Base-by-base conservation (phyloP, 2,113 vertebrate species). In the Mugil cephalus region DNA sequence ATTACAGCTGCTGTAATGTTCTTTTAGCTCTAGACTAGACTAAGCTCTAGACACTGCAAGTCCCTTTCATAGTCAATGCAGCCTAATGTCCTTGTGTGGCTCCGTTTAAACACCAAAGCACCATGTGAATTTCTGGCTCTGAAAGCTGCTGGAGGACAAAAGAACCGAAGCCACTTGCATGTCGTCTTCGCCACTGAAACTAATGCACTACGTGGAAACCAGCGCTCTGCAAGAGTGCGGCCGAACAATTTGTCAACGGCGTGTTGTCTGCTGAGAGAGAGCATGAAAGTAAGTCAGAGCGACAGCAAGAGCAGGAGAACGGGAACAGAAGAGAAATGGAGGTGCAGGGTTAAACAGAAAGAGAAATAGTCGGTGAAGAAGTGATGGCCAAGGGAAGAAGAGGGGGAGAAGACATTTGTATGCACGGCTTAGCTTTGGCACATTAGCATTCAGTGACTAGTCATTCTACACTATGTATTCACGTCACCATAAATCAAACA, bases 391-490 rank as follows among this genome's bases (percentile, higher is more conserved):
- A 66, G 54, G 19, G 9, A 15, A 65, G 65, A 46, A n/a, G n/a
- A n/a, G n/a, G n/a, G 30, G 24, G 47, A 60, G 42, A 58, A 64
- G 50, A 64, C 72, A 86, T 93, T 89, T 81, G 79, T 78, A 93
- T 92, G 88, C 93, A 64, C 61, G 61, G 53, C 82, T 74, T 69
- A 55, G 48, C 84, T 80, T 63, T 66, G 65, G 82, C 60, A 36
- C 83, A 88, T 89, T 88, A 92, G 84, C 81, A 87, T 84, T 90
- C 89, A 81, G 87, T 59, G 83, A 79, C 82, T 69, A 68, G 70
- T 83, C 59, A 64, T 76, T 76, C 83, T 87, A 68, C 69, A 56
- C 76, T 75, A 68, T 81, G 72, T 80, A 72, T 54, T 82, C 78
- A 51, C 71, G 58, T 69, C 69, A 47, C 79, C 62, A 88, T 88